Conservation (phyloP, 2,888 invertebrate species). For the Drosophila siamana region DNA sequence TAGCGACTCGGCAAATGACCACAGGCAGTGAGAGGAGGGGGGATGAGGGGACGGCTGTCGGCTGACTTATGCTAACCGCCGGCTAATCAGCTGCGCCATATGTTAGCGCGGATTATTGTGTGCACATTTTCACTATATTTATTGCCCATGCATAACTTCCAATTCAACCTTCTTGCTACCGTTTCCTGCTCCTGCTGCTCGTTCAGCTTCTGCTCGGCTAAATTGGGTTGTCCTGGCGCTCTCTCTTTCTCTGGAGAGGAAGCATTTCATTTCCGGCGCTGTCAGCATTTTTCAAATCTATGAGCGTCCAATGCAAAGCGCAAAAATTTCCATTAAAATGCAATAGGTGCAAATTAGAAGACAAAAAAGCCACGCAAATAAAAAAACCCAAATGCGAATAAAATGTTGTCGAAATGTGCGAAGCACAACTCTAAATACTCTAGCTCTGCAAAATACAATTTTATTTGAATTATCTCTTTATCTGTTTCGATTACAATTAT, state of each 20-base stretch:
- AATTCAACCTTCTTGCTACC: neutral
- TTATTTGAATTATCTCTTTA: neutral
- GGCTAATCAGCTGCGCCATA: conserved; percentile 72
- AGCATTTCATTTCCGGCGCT: conserved; percentile 83
- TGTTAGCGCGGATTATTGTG: conserved; percentile 71
- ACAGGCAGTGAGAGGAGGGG: neutral
- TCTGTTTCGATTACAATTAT: too few species aligned
- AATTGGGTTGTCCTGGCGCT: conserved; percentile 21
- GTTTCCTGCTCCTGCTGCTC: too few species aligned
- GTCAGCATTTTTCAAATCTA: conserved; percentile 83
- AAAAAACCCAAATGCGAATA: conserved; percentile 34
- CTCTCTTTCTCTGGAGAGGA: conserved; percentile 64
- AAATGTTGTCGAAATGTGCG: conserved; percentile 20
- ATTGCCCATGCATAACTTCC: conserved; percentile 61
- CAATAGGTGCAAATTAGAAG: conserved; percentile 78
- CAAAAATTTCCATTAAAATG: conserved; percentile 74
- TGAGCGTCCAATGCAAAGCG: conserved; percentile 76
- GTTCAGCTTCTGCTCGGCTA: neutral
- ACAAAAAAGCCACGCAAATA: conserved; percentile 44
- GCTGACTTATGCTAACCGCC: conserved; percentile 33
- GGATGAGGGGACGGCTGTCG: neutral
- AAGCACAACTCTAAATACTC: conserved; percentile 10
- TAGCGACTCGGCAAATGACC: conserved; percentile 24
- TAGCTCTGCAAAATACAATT: conserved; percentile 3
- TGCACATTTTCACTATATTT: conserved; percentile 56